Evolutionary conservation across 2,888 invertebrate genomes (phyloP), one percentile per base, ranked within the genome.

Genomic region (Eilema caniola): DNA sequence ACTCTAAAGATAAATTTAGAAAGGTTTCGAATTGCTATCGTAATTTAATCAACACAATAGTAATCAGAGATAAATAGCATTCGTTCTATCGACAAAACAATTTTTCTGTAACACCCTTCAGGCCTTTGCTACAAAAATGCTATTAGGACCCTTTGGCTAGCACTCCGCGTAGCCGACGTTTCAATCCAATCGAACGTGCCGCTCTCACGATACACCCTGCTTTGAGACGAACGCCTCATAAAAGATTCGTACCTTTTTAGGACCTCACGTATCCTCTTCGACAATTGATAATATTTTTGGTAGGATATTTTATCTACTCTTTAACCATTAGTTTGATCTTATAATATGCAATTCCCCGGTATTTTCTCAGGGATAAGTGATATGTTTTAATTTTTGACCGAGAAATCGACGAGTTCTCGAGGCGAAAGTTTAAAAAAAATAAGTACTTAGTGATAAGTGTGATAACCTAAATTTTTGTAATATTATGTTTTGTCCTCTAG

Each of bases 111-210:
- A 85, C 82, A 81, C 86, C 87, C 85, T 87, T 88, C 81, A 83
- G 84, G 83, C 85, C 80, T 86, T 85, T 79, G 79, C 89, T 88
- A 87, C 86, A 91, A 88, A 92, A 93, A 93, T 92, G 90, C 89
- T 89, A 92, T 93, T 93, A 92, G 88, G 91, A 86, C 90, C 90
- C 88, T 89, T 86, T 86, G 86, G 84, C 80, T 83, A 83, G 84
- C 84, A 86, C 87, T 89, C 75, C 85, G 85, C 85, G 80, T 79
- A 85, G 85, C 82, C 86, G 85, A 90, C 90, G 88, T 88, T 92
- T 90, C 91, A 92, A 93, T 92, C 90, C 90, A 90, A 92, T 92
- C 90, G 90, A 88, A 90, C 88, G 89, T 88, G 89, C 85, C 86
- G 80, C 85, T 82, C 83, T 79, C 79, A 78, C 85, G 83, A 87